Percentiles rank a stretch among this genome's conserved stretches.
phyloP scores from a whole-genome alignment of 2,797 vertebrate species.

The Kryptopterus vitreolus region DNA sequence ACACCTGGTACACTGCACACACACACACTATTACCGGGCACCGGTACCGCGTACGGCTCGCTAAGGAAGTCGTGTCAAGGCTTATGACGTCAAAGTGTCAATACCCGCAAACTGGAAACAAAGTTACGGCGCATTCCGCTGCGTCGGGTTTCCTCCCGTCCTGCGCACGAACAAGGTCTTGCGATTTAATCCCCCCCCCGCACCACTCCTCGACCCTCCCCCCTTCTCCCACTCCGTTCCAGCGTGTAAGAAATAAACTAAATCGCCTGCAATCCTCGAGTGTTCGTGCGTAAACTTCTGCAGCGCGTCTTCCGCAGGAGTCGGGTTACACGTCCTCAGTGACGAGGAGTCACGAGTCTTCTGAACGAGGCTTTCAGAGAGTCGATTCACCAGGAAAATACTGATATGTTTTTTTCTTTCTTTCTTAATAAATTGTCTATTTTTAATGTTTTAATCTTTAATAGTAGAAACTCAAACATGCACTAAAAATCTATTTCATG shows the following conservation, averaged over 20 bases:
- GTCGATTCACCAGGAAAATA: background rate
- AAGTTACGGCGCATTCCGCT: slow-evolving; percentile 31
- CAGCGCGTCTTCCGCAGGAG: slow-evolving; percentile 13
- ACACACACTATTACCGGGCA: background rate
- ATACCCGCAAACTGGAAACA: slow-evolving; percentile 9
- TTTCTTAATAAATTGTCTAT: no score
- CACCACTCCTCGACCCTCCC: no score
- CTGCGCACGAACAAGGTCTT: no score
- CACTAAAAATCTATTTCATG: no score
- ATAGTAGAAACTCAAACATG: no score
- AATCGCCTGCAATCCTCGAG: background rate
- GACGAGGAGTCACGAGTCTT: slow-evolving; percentile 21
- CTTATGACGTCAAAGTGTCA: slow-evolving; percentile 39
- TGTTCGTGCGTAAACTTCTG: slow-evolving; percentile 17
- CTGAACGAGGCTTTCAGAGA: background rate
- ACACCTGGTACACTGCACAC: slow-evolving; percentile 56
- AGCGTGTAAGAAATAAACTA: background rate
- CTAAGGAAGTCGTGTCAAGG: slow-evolving; percentile 41
- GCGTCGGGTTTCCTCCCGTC: background rate
- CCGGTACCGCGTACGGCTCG: background rate
- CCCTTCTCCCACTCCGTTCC: no score
- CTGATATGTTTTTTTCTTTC: background rate
- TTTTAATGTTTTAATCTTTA: no score
- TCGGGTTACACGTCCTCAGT: slow-evolving; percentile 25
- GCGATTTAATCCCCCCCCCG: no score